Evolutionary conservation across 2,888 invertebrate genomes (phyloP), one percentile per base, ranked within the genome.

Genomic region (Ennomos quercinarius): DNA sequence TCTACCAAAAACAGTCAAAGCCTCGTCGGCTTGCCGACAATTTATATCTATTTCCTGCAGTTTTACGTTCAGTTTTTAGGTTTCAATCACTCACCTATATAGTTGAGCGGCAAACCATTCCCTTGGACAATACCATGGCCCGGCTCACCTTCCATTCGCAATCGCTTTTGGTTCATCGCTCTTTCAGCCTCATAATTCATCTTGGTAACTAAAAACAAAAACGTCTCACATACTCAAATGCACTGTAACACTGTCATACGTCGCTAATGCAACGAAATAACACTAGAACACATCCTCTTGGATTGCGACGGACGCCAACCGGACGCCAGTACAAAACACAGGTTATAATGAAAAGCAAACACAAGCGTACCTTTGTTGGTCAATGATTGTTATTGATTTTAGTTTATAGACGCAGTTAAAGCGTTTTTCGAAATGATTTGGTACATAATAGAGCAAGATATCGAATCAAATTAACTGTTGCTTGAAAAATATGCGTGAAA

Each of bases 331-430:
- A 86, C 86, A 85, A 90, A 89, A 90, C 91, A 91, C 90, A 93
- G 92, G 92, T 92, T 92, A 91, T 88, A 89, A 66, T 77, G 83
- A 83, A 81, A 89, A 86, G 88, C 91, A 90, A 91, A 91, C 91
- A 92, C 85, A 89, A 93, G 93, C 92, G 91, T 93, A 93, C 93
- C 93, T 93, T 93, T 93, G 92, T 92, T 92, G 87, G 87, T 87
- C 87, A 87, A 85, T 85, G 91, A 89, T 89, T 91, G 86, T 86
- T 93, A 93, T 93, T 87, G 93, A 93, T 93, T 92, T 93, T 92
- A 92, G 86, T 87, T 84, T 83, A 83, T 86, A 87, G 81, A 87
- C 84, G 83, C 87, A 91, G 90, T 86, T 82, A 80, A 79, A 86
- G 82, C 83, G 83, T 86, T 84, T 80, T 81, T 81, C 68, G 77